Base-by-base conservation (phyloP, 2,888 invertebrate genomes). In the Microctonus brassicae region DNA sequence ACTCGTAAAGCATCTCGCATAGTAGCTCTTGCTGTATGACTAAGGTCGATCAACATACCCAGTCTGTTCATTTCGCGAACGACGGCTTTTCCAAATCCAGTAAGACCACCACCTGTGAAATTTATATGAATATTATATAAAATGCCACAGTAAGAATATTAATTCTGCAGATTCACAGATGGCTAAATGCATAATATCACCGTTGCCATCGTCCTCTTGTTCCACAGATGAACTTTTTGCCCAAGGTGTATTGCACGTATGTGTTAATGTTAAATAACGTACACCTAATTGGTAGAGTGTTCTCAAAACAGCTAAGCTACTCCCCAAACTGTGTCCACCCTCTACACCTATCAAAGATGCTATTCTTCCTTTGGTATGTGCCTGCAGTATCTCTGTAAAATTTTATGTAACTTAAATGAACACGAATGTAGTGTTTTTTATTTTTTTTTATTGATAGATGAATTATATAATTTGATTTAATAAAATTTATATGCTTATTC, bases 31-130 rank as follows among this genome's bases (percentile, higher is more conserved):
- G 96, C 94, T 65, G 96, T 94, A 86, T 97, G 95, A 67, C 95
- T 95, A 75, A 96, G 90, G 87, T 97, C 97, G 75, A 97, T 94
- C 88, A 97, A 92, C 96, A 97, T 97, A 47, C 97, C 97, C 77
- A 97, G 90, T 39, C 97, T 93, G 89, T 97, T 97, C 96, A 97
- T 96, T 90, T 97, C 97, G 73, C 92, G 92, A 65, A 97, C 94
- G 68, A 97, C 94, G 62, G 94, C 92, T 87, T 92, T 91, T 26
- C 86, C 86, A 73, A 87, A 87, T 69, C 76, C 77, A 24, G 84
- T 84, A 66, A 87, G 78, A 52, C 86, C 86, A 33, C 86, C 86
- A 10, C 82, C 86, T 86, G 7, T 29, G 7, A 29, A 29, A 29
- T 29, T 29, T 29, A 29, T 29, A 7, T 29, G 7, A 29, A 29